Percentiles rank a stretch among this genome's conserved stretches.
phyloP scores from a whole-genome alignment of 2,797 vertebrate species.

The Margarornis squamiger region DNA sequence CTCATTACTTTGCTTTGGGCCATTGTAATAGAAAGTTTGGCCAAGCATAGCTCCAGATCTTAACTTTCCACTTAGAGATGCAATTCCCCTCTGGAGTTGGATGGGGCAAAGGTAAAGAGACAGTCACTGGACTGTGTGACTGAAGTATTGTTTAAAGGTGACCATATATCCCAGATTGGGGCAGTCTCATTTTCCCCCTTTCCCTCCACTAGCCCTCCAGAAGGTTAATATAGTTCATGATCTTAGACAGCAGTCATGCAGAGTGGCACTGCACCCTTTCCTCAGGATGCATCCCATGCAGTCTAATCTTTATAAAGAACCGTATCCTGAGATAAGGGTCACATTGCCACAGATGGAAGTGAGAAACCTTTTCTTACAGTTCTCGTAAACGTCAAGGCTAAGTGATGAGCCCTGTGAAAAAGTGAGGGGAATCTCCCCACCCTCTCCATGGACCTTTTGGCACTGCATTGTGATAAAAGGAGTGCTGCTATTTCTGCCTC shows the following conservation, averaged over 20 bases:
- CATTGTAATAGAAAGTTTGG: not conserved
- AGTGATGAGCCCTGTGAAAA: conserved; percentile 48
- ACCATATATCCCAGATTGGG: not conserved
- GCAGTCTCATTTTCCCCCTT: not conserved
- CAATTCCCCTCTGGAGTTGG: not conserved
- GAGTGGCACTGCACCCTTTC: conserved; percentile 66
- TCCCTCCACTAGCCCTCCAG: not conserved
- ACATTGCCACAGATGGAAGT: conserved; percentile 13
- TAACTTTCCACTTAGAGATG: not conserved
- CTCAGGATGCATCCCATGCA: conserved; percentile 63
- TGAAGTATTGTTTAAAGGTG: not conserved
- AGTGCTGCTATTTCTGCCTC: conserved; percentile 37
- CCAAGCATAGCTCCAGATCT: not conserved
- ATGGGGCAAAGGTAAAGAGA: not conserved
- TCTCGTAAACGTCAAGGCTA: conserved; percentile 48
- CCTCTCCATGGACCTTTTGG: conserved; percentile 44
- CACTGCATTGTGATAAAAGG: not conserved
- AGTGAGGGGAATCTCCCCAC: conserved; percentile 5
- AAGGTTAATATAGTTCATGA: conserved; percentile 8
- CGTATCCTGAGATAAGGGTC: conserved; percentile 41
- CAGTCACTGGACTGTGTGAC: not conserved
- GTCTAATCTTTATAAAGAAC: conserved; percentile 50
- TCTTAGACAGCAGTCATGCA: not conserved
- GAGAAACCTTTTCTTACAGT: conserved; percentile 33
- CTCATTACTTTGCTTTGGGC: not conserved